Percentiles rank a stretch among this genome's conserved stretches.
Evolutionary conservation across 2,797 vertebrate genomes (phyloP).

Genomic region (Sebastes diploproa): DNA sequence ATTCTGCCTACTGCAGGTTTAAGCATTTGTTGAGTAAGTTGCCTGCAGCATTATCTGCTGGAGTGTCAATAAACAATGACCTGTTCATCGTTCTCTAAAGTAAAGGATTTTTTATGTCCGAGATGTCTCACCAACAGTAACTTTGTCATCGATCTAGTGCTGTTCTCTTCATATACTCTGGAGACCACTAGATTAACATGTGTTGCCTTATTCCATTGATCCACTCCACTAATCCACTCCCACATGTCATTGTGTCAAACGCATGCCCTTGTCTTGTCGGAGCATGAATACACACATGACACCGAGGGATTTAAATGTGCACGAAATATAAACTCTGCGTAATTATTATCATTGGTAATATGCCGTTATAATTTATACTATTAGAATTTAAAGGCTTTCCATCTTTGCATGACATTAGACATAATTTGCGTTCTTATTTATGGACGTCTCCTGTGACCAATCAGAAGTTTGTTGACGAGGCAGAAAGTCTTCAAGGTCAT

Average conservation of each 20-base stretch:
- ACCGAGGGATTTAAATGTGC: background rate
- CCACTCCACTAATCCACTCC: slow-evolving; percentile 47
- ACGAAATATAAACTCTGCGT: background rate
- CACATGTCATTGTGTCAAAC: slow-evolving; percentile 44
- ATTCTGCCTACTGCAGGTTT: rapidly evolving
- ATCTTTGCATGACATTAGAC: slow-evolving; percentile 8
- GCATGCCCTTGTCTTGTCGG: slow-evolving; percentile 34
- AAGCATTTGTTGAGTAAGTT: background rate
- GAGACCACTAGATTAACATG: slow-evolving; percentile 35
- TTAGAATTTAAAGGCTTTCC: background rate
- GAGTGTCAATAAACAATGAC: background rate
- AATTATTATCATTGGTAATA: background rate
- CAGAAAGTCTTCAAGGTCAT: slow-evolving; percentile 61
- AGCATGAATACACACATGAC: slow-evolving; percentile 4
- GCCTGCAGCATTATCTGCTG: background rate
- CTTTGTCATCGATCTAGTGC: background rate
- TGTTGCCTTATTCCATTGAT: slow-evolving; percentile 48
- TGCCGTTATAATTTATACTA: background rate
- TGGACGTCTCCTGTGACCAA: slow-evolving; percentile 37
- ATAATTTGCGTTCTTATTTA: slow-evolving; percentile 47
- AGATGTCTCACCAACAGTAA: slow-evolving; percentile 4
- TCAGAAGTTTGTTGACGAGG: slow-evolving; percentile 43
- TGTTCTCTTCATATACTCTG: background rate
- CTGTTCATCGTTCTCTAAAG: background rate
- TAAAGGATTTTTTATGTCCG: background rate